Conservation (phyloP, 2,797 vertebrate species). For the Artibeus jamaicensis region DNA sequence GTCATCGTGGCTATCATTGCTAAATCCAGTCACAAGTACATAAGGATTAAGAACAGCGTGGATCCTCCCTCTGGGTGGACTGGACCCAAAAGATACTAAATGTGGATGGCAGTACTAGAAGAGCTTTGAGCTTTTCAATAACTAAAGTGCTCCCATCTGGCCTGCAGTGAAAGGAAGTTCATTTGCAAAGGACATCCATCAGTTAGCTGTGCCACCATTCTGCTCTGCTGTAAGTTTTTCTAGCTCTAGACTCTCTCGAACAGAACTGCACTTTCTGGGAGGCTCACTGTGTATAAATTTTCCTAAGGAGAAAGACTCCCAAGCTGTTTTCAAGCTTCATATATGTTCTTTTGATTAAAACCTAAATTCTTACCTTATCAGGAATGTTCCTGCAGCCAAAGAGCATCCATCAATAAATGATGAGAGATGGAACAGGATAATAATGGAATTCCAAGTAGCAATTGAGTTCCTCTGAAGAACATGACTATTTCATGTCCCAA, state of each 20-base stretch:
- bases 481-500: slow-evolving; percentile 39
- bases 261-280: not conserved
- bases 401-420: slow-evolving; percentile 52
- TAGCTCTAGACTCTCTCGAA: not conserved
- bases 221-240: not conserved
- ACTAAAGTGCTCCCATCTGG: not conserved
- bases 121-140: not conserved
- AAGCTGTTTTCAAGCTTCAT: not conserved
- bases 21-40: not conserved
- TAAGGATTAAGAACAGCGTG: not conserved
- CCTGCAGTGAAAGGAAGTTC: not conserved
- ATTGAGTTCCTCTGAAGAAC: slow-evolving; percentile 46
- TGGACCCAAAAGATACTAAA: not conserved
- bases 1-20: not conserved
- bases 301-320: slow-evolving; percentile 26
- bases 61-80: not conserved
- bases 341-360: not conserved
- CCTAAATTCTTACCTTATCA: slow-evolving; percentile 44
- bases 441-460: slow-evolving; percentile 55
- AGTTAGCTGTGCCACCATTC: not conserved
- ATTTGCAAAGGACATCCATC: not conserved
- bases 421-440: slow-evolving; percentile 21
- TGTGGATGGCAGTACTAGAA: not conserved
- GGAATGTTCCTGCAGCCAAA: slow-evolving; percentile 17
- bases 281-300: not conserved